Evolutionary conservation across 2,888 invertebrate genomes (phyloP).

Genomic region (Aporophyla nigra): DNA sequence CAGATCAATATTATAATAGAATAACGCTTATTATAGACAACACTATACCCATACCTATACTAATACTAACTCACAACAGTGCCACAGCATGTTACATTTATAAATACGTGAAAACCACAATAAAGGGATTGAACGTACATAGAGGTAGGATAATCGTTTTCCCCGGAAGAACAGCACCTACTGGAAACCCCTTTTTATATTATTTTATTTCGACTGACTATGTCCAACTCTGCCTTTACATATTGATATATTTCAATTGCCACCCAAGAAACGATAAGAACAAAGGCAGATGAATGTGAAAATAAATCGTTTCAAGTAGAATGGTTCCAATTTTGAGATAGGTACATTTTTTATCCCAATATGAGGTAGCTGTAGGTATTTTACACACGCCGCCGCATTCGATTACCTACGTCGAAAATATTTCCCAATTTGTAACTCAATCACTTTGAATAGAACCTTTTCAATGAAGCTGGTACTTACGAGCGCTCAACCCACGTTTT

Average conservation of each 20-base stretch:
- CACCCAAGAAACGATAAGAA: slow-evolving; percentile 1
- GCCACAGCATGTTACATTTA: background rate
- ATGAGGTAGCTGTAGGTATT: slow-evolving; percentile 30
- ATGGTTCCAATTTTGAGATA: slow-evolving; percentile 25
- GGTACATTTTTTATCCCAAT: slow-evolving; percentile 18
- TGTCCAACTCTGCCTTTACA: background rate
- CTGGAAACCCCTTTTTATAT: background rate
- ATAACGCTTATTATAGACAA: background rate
- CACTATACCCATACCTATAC: background rate
- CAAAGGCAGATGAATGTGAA: slow-evolving; percentile 22
- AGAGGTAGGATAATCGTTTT: background rate
- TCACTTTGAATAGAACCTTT: slow-evolving; percentile 54
- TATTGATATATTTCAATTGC: slow-evolving; percentile 7
- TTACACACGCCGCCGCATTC: slow-evolving; percentile 50
- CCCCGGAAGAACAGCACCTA: background rate
- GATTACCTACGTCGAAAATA: slow-evolving; percentile 54
- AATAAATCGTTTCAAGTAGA: slow-evolving; percentile 35
- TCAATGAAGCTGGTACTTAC: slow-evolving; percentile 40
- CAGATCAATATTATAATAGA: background rate
- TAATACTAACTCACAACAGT: background rate
- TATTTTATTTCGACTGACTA: background rate
- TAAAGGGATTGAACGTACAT: background rate
- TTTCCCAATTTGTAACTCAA: slow-evolving; percentile 64
- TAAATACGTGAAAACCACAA: background rate
- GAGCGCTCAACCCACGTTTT: slow-evolving; percentile 6